phyloP scores from a whole-genome alignment of 2,888 invertebrate species.

The Epirrhoe alternata region DNA sequence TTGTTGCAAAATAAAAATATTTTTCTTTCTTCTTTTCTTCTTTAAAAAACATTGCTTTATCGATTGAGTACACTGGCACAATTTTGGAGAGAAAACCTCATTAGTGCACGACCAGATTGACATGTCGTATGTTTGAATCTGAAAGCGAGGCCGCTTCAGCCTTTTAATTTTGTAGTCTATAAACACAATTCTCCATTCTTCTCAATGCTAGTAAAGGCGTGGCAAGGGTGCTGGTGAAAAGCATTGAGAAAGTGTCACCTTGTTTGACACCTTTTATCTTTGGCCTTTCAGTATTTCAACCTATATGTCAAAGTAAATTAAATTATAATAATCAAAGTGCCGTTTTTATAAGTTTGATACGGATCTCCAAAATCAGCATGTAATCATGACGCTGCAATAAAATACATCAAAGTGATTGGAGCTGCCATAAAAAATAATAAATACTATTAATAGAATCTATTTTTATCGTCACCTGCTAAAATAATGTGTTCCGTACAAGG shows the following conservation, averaged over 20 bases:
- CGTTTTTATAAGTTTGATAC: background rate
- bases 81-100: no score
- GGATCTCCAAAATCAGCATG: background rate
- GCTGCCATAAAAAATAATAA: background rate
- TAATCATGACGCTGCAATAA: background rate
- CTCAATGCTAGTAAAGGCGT: background rate
- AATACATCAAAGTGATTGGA: background rate
- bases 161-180: background rate
- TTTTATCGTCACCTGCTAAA: conserved; percentile 5
- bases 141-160: background rate
- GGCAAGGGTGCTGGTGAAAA: background rate
- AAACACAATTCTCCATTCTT: background rate
- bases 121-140: no score
- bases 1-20: no score
- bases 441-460: conserved; percentile 20
- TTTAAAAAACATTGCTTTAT: no score
- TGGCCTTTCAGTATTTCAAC: background rate
- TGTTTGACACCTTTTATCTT: background rate
- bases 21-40: no score
- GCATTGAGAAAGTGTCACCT: background rate
- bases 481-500: conserved; percentile 7
- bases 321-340: background rate
- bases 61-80: no score
- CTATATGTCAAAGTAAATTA: background rate
- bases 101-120: no score